phyloP scores from a whole-genome alignment of 2,888 invertebrate species.

The Stenchaetothrips biformis region DNA sequence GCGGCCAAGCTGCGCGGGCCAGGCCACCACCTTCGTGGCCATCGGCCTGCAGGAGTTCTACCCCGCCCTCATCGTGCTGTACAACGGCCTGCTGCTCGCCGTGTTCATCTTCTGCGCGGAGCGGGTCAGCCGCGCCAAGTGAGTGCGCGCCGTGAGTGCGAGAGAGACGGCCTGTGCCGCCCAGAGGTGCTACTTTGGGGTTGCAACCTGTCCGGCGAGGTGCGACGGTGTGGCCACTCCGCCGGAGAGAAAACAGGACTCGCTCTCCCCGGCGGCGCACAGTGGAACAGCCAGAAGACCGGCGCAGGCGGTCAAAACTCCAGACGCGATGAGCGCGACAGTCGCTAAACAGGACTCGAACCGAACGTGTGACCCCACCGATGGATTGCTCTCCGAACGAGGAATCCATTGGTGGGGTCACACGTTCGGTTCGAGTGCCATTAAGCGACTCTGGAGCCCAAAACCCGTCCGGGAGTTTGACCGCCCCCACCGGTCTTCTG shows the following conservation, averaged over 20 bases:
- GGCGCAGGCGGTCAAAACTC: too few species aligned
- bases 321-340: too few species aligned
- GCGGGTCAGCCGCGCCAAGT: conserved; percentile 31
- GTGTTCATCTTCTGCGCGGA: conserved; percentile 30
- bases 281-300: too few species aligned
- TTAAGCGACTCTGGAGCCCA: too few species aligned
- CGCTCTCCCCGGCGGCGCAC: background rate
- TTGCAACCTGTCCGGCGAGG: background rate
- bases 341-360: too few species aligned
- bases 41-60: conserved; percentile 35
- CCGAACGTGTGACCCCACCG: too few species aligned
- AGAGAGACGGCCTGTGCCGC: background rate
- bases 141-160: background rate
- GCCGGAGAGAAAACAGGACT: background rate
- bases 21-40: conserved; percentile 33
- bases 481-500: too few species aligned
- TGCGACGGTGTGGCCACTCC: background rate
- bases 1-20: conserved; percentile 33
- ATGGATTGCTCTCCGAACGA: too few species aligned
- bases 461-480: too few species aligned
- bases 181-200: background rate
- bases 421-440: too few species aligned
- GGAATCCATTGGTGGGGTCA: too few species aligned
- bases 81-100: conserved; percentile 29
- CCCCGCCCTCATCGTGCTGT: conserved; percentile 33